Evolutionary conservation across 2,888 invertebrate species (phyloP).

Genomic region (Macropis europaea): DNA sequence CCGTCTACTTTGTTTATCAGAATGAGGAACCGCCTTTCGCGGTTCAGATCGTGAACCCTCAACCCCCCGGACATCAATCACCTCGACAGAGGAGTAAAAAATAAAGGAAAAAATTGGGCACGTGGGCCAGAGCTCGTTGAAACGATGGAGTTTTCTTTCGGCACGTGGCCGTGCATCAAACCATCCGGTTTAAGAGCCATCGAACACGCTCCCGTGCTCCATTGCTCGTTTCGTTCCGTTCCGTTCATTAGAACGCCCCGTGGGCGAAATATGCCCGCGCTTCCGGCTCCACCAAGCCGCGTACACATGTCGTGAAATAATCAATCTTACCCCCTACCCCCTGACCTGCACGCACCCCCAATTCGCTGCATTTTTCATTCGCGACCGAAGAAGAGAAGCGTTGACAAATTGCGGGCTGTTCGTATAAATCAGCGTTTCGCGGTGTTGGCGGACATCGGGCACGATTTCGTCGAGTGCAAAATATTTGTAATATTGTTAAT

Average conservation of each 20-base stretch:
- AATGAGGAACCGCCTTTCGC: not conserved
- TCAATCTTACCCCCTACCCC: slow-evolving; percentile 54
- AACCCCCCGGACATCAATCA: slow-evolving; percentile 59
- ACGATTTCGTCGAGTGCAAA: too few species aligned
- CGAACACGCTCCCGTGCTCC: slow-evolving; percentile 63
- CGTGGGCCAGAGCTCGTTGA: slow-evolving; percentile 59
- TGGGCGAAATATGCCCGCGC: slow-evolving; percentile 53
- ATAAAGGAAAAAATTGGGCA: slow-evolving; percentile 59
- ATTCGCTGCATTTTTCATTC: slow-evolving; percentile 19
- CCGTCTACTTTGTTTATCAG: too few species aligned
- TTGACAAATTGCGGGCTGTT: slow-evolving; percentile 5
- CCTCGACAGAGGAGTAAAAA: slow-evolving; percentile 47
- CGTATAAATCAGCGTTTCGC: not conserved
- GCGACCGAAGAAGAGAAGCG: not conserved
- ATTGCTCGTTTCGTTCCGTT: slow-evolving; percentile 60
- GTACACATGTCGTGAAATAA: slow-evolving; percentile 65
- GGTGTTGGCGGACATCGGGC: not conserved
- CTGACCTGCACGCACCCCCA: not conserved
- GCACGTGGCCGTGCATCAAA: slow-evolving; percentile 71
- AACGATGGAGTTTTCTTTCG: slow-evolving; percentile 58
- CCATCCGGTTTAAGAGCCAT: slow-evolving; percentile 72
- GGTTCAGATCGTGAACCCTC: not conserved
- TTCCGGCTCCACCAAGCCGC: slow-evolving; percentile 52
- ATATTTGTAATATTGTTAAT: too few species aligned
- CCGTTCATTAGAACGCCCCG: slow-evolving; percentile 69